Conservation (phyloP, 2,113 vertebrate genomes). For the Prochilodus magdalenae region DNA sequence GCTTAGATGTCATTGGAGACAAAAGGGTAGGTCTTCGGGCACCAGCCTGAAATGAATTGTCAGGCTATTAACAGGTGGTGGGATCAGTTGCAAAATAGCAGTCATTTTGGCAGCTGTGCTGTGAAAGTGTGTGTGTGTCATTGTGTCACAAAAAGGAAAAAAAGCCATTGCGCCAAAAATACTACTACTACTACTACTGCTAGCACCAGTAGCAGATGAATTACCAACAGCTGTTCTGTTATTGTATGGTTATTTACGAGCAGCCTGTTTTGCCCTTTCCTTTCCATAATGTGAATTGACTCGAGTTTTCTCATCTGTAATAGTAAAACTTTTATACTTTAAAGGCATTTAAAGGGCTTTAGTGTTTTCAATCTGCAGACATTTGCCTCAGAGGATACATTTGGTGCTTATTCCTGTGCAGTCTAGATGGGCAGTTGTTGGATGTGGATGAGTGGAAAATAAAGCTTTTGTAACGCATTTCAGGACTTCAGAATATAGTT, state of each 20-base stretch:
- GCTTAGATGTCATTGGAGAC: conserved; percentile 47
- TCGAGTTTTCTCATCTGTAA: no score
- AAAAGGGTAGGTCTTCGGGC: conserved; percentile 12
- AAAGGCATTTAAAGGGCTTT: neutral
- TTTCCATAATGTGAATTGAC: neutral
- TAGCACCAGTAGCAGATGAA: neutral
- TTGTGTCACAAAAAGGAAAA: neutral
- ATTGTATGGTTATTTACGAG: neutral
- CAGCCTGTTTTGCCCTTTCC: neutral
- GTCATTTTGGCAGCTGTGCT: conserved; percentile 8
- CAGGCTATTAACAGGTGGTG: neutral
- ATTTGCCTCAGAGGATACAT: no score
- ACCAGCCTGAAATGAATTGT: conserved; percentile 26
- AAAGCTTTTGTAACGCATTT: no score
- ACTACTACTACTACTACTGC: neutral
- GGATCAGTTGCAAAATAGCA: conserved; percentile 28
- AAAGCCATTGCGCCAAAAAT: neutral
- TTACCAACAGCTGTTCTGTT: neutral
- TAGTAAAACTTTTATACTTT: neutral
- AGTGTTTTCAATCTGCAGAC: neutral
- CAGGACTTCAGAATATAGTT: no score
- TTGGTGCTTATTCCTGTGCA: no score
- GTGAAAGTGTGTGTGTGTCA: conserved; percentile 18
- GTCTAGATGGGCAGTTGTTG: no score
- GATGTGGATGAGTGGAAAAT: no score